These are phyloP conservation scores for Mactromeris polynyma DNA, from an alignment of 2,888 invertebrate genomes.

Conservation along the genomic window DNA sequence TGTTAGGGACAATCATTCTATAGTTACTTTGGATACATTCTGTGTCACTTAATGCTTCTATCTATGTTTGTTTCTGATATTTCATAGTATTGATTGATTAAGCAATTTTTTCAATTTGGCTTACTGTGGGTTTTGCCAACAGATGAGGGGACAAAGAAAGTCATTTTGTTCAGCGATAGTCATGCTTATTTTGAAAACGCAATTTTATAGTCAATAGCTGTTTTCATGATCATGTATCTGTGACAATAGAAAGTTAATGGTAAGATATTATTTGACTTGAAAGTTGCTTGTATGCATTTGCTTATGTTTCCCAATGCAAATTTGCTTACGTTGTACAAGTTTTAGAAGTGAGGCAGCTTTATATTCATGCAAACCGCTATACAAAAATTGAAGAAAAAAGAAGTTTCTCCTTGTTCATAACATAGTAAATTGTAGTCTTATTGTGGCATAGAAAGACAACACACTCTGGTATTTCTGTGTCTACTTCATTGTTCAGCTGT, in stretches of 20 bases:
- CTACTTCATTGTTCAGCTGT: not conserved
- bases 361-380: slow-evolving; percentile 11
- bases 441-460: not conserved
- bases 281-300: too few relatives aligned
- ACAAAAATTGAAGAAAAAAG: too few relatives aligned
- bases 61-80: not conserved
- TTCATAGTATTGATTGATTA: not conserved
- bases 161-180: not conserved
- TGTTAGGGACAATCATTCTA: not conserved
- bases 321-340: too few relatives aligned
- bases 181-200: not conserved
- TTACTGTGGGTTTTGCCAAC: not conserved
- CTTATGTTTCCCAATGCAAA: too few relatives aligned
- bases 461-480: not conserved
- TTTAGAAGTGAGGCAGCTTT: not conserved
- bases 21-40: slow-evolving; percentile 5
- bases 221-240: too few relatives aligned
- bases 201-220: not conserved
- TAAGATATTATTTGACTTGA: too few relatives aligned
- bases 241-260: too few relatives aligned
- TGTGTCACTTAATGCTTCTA: not conserved
- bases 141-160: not conserved
- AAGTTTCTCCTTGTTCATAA: not conserved
- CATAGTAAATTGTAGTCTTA: not conserved
- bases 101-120: not conserved